Evolutionary conservation across 2,113 vertebrate species (phyloP).

Genomic region (Epinephelus moara): DNA sequence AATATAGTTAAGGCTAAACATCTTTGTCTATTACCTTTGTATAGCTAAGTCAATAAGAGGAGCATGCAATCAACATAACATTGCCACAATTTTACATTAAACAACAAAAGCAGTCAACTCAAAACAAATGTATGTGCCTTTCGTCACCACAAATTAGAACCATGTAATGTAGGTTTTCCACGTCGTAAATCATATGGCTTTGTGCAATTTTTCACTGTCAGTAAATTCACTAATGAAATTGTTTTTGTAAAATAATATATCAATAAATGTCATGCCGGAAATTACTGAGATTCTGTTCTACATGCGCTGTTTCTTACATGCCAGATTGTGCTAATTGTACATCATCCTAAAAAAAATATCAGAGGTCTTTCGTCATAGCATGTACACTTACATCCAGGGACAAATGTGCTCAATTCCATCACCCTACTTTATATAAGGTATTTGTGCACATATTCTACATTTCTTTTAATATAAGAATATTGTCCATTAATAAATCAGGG

Average conservation of each 20-base stretch:
- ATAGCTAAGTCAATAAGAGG: slow-evolving; percentile 86
- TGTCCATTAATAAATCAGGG: slow-evolving; percentile 80
- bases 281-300: slow-evolving; percentile 87
- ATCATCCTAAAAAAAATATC: slow-evolving; percentile 78
- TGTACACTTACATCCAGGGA: slow-evolving; percentile 81
- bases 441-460: slow-evolving; percentile 79
- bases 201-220: slow-evolving; percentile 79
- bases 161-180: slow-evolving; percentile 69
- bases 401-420: slow-evolving; percentile 77
- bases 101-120: slow-evolving; percentile 83
- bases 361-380: slow-evolving; percentile 82
- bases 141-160: slow-evolving; percentile 72
- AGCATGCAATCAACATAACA: slow-evolving; percentile 93
- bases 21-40: slow-evolving; percentile 85
- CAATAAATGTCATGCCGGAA: slow-evolving; percentile 93
- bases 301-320: slow-evolving; percentile 94
- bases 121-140: slow-evolving; percentile 81
- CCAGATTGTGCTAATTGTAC: slow-evolving; percentile 87
- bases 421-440: slow-evolving; percentile 78
- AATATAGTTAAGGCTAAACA: slow-evolving; percentile 92
- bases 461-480: slow-evolving; percentile 81
- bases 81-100: slow-evolving; percentile 85
- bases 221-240: slow-evolving; percentile 72
- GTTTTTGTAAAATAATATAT: slow-evolving; percentile 87
- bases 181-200: slow-evolving; percentile 81